These are phyloP conservation scores for Flexamia atlantica DNA, from an alignment of 2,888 invertebrate genomes.

Conservation along the genomic window DNA sequence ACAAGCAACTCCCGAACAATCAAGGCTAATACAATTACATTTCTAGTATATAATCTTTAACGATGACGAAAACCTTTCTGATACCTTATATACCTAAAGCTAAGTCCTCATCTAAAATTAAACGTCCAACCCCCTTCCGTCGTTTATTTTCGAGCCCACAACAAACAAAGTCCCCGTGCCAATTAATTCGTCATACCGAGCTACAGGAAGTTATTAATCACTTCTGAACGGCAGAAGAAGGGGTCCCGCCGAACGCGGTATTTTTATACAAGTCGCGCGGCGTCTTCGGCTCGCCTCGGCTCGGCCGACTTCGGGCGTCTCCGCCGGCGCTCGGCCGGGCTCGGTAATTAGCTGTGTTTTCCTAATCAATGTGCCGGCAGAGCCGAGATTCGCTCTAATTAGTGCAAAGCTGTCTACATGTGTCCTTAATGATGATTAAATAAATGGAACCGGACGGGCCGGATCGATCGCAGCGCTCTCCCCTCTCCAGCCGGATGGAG, in stretches of 20 bases:
- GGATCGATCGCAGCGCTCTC: conserved; percentile 25
- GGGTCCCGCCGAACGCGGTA: background rate
- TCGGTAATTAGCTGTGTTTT: conserved; percentile 51
- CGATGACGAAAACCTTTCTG: too few species aligned
- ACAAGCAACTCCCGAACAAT: too few species aligned
- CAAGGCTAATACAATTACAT: too few species aligned
- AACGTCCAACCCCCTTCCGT: background rate
- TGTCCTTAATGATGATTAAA: conserved; percentile 55
- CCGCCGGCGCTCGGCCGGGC: background rate
- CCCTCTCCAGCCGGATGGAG: background rate
- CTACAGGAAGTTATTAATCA: background rate
- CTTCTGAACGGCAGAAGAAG: background rate
- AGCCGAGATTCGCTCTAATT: conserved; percentile 47
- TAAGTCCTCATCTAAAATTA: too few species aligned
- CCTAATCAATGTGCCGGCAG: conserved; percentile 48
- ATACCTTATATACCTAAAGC: too few species aligned
- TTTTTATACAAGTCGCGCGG: conserved; percentile 23
- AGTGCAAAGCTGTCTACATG: conserved; percentile 52
- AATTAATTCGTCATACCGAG: conserved; percentile 16
- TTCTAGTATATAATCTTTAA: too few species aligned
- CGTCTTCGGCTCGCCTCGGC: conserved; percentile 5
- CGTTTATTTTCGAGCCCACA: background rate
- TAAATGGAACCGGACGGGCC: conserved; percentile 47
- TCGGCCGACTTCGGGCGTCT: conserved; percentile 8
- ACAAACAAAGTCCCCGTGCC: background rate